Conservation (phyloP, 2,113 vertebrate species). For the cat (Felis catus) region F.catus_Fca126_mat1.0 CM031413.1:144954501-144955000, state of each 20-base stretch:
- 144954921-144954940: conserved; percentile 44
- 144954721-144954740: not conserved
- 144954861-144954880: conserved; percentile 59
- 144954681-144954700: not conserved
- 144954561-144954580: not conserved
- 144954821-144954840: not conserved
- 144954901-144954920: conserved; percentile 64
- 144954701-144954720: not conserved
- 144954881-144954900: conserved; percentile 58
- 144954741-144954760: not conserved
- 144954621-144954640: not conserved
- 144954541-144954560: not conserved
- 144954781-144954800: not conserved
- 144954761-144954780: not conserved
- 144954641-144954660: not conserved
- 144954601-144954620: not conserved
- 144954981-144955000: conserved; percentile 22
- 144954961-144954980: not conserved
- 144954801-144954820: not conserved
- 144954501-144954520: not conserved
- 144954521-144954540: not conserved
- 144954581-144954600: not conserved
- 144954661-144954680: not conserved
- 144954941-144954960: conserved; percentile 45
- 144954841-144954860: conserved; percentile 35